Evolutionary conservation across 1,140 invertebrate genomes (phyloP), one percentile per base, ranked within the genome.

Genomic region (Gonatopus flavifemur): DNA sequence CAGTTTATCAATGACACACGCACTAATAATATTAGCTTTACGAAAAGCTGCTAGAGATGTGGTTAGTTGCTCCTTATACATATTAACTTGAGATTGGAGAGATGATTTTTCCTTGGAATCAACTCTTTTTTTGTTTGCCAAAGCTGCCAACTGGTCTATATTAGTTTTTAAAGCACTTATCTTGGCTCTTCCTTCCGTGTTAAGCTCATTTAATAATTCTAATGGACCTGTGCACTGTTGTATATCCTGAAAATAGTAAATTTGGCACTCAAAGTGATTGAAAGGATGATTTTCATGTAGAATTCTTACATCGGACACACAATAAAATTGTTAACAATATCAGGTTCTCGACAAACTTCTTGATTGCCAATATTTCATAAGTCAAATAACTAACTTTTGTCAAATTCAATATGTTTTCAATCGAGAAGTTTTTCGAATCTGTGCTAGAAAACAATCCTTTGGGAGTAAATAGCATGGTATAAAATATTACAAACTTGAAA

Each of bases 21-120:
- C 84, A 49, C 86, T 85, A 19, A 79, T 79, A 10, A 91, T 80
- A 71, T 90, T 91, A 0, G 88, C 89, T 59, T 89, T 88, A 62
- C 88, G 84, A 69, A 92, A 92, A 39, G 86, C 84, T 55, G 84
- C 82, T 51, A 89, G 72, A 2, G 86, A 83, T 55, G 86, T 86
- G 57, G 83, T 81, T 35, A 89, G 75, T 58, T 89, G 85, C 58
- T 88, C 83, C 36, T 82, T 83, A 59, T 88, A 83, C 21, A 82
- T 82, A 33, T 86, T 82, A 16, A 89, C 77, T 69, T 89, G 86
- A 13, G 81, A 71, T 20, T 82, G 56, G 49, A 89, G 74, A 36
- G 82, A 80, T 12, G 76, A 37, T 69, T 86, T 86, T 21, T 83
- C 83, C 49, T 81, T 81, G n/a, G n/a, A n/a, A 46, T 87, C 84